A percentile compares a stretch with the other conserved stretches of the same genome.
Evolutionary conservation across 2,113 vertebrate genomes (phyloP).

Genomic region (Notarius quadriscutis): DNA sequence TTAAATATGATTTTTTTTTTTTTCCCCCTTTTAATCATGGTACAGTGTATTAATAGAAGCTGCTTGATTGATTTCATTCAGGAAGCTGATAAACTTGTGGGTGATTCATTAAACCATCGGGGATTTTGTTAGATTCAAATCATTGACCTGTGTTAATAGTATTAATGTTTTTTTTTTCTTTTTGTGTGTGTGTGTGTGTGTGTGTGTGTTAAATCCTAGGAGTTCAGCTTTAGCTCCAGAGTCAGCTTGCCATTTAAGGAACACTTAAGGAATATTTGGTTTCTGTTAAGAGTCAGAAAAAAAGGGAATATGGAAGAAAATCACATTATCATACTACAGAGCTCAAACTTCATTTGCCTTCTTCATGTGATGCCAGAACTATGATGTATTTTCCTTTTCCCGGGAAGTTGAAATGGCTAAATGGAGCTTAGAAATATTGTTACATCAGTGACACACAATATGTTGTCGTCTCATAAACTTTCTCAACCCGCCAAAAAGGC

Average conservation of each 20-base stretch:
- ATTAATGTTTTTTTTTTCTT: background rate
- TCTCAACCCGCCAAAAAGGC: background rate
- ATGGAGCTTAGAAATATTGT: background rate
- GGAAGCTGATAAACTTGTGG: background rate
- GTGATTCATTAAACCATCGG: background rate
- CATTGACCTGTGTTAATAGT: background rate
- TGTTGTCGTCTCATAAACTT: background rate
- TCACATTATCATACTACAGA: background rate
- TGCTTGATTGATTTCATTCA: background rate
- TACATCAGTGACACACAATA: background rate
- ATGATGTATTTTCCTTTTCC: background rate
- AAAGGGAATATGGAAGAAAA: background rate
- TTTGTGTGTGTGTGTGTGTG: background rate
- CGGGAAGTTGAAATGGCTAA: background rate
- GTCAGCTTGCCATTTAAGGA: background rate
- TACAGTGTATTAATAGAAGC: background rate
- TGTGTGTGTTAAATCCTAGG: background rate
- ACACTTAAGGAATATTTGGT: background rate
- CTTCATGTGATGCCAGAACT: background rate
- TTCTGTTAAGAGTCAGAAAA: background rate
- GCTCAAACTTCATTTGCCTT: background rate
- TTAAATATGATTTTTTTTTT: background rate
- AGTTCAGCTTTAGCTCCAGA: background rate
- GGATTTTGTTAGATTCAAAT: background rate
- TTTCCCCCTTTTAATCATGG: background rate